These are phyloP conservation scores for Cyprinus carpio DNA, from an alignment of 2,113 vertebrate species.

Conservation along the genomic window DNA sequence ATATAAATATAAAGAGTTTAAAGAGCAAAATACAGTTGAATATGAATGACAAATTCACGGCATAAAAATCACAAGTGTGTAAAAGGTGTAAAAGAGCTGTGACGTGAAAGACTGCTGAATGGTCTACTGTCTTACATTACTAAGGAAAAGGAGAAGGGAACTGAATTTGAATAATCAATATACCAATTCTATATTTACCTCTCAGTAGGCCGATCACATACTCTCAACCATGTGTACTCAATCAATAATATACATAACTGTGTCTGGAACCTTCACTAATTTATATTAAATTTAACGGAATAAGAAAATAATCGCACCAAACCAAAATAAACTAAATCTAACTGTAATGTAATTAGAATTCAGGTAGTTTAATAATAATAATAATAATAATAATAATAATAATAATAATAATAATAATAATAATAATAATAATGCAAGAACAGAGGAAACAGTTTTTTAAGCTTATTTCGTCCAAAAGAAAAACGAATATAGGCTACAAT, in stretches of 20 bases:
- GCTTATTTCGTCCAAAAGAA: neutral
- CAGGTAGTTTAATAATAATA: neutral
- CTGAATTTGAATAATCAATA: constrained; percentile 67
- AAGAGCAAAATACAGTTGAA: neutral
- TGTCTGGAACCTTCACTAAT: constrained; percentile 8
- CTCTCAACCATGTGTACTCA: constrained; percentile 54
- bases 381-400: too few species aligned
- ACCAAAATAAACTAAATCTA: neutral
- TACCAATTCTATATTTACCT: constrained; percentile 64
- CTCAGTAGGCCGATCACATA: constrained; percentile 58
- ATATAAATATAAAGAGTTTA: neutral
- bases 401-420: too few species aligned
- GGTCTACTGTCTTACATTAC: constrained; percentile 49
- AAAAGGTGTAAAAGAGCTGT: constrained; percentile 38
- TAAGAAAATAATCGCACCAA: neutral
- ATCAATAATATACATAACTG: constrained; percentile 61
- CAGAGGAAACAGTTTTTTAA: too few species aligned
- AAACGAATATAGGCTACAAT: neutral
- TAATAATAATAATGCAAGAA: too few species aligned
- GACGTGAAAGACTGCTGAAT: constrained; percentile 34
- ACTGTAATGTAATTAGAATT: neutral
- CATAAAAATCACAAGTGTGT: constrained; percentile 1
- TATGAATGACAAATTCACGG: neutral
- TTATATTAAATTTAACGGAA: constrained; percentile 9
- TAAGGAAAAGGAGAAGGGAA: constrained; percentile 57